Percentiles rank a stretch among this genome's conserved stretches.
These are phyloP conservation scores for Neoarius graeffei DNA, from an alignment of 2,113 vertebrate species.

Conservation along the genomic window DNA sequence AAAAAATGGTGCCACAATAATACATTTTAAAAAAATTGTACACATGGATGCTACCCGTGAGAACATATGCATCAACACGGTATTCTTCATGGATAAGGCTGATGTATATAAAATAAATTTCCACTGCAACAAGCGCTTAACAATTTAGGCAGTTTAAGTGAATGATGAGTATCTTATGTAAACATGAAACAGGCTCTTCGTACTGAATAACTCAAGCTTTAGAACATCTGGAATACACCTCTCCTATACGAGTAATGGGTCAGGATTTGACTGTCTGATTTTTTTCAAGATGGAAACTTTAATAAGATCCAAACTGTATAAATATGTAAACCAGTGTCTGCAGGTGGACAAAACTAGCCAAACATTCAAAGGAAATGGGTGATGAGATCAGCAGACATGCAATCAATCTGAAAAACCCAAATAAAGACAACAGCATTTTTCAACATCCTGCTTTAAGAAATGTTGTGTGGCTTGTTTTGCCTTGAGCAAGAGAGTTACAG, in stretches of 20 bases:
- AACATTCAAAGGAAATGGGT: neutral
- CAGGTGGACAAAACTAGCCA: neutral
- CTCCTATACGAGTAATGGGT: neutral
- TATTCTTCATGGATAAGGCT: too few relatives aligned
- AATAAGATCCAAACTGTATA: neutral
- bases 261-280: neutral
- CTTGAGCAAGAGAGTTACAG: neutral
- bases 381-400: neutral
- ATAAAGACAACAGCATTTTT: neutral
- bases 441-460: neutral
- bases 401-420: neutral
- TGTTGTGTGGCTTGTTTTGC: neutral
- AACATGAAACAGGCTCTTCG: neutral
- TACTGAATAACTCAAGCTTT: neutral
- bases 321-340: neutral
- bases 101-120: neutral
- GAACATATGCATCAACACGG: too few relatives aligned
- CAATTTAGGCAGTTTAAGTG: neutral
- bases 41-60: too few relatives aligned
- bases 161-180: neutral
- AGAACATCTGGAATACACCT: neutral
- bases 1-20: neutral
- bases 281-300: neutral
- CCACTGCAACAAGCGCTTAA: neutral
- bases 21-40: too few relatives aligned